phyloP scores from a whole-genome alignment of 2,797 vertebrate genomes.

The Podarcis siculus region DNA sequence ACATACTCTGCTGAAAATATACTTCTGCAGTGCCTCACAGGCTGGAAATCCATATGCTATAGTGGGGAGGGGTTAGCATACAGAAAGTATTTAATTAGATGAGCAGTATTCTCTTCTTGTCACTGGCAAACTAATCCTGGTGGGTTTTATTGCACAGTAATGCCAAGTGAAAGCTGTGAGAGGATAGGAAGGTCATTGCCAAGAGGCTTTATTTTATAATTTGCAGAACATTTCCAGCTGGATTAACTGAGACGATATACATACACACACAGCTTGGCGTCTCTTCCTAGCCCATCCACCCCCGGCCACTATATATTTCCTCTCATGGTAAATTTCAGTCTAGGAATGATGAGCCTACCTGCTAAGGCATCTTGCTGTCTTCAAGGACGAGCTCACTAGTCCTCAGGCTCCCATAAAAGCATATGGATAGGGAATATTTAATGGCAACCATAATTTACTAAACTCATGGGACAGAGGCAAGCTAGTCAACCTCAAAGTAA shows the following conservation, averaged over 20 bases:
- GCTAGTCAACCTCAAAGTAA: conserved; percentile 17
- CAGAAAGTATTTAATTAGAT: conserved; percentile 17
- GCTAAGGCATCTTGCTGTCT: conserved; percentile 29
- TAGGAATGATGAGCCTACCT: conserved; percentile 23
- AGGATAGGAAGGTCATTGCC: conserved; percentile 9
- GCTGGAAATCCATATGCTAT: neutral
- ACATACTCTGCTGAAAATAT: neutral
- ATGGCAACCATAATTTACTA: conserved; percentile 17
- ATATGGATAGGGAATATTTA: conserved; percentile 27
- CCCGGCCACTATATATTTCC: conserved; percentile 15
- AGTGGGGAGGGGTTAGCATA: neutral
- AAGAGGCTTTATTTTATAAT: conserved; percentile 33
- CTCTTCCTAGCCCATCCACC: neutral
- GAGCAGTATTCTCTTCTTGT: neutral
- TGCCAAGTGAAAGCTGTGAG: conserved; percentile 16
- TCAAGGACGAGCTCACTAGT: neutral
- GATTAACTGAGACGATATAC: conserved; percentile 43
- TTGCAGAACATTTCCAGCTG: conserved; percentile 24
- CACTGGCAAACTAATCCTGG: conserved; percentile 11
- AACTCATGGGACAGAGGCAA: neutral
- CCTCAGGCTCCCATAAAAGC: conserved; percentile 24
- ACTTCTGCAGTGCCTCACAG: neutral
- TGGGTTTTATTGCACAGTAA: conserved; percentile 20
- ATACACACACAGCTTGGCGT: conserved; percentile 28
- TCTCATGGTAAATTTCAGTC: conserved; percentile 42